Evolutionary conservation across 2,113 vertebrate genomes (phyloP).

Genomic region (Macroglossus sobrinus): DNA sequence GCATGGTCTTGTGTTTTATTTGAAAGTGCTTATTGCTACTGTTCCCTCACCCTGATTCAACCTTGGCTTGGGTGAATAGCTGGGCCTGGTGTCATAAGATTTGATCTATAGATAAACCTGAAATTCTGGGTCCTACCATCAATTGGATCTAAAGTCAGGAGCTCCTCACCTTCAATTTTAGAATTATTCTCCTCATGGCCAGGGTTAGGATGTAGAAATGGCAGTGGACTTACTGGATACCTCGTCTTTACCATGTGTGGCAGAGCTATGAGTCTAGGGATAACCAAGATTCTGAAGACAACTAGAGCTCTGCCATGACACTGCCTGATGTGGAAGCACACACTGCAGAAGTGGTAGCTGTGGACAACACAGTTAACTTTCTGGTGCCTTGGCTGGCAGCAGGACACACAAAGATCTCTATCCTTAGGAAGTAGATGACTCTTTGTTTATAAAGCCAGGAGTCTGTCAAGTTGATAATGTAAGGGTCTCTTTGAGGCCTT

Average conservation of each 20-base stretch:
- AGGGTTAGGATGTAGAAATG: background rate
- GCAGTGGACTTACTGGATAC: background rate
- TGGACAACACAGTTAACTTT: background rate
- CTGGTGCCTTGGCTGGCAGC: background rate
- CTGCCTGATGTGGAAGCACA: too few relatives aligned
- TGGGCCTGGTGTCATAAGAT: background rate
- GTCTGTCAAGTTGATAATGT: background rate
- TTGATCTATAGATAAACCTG: background rate
- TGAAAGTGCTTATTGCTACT: background rate
- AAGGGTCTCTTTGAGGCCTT: background rate
- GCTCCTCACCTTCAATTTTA: background rate
- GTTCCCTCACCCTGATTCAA: background rate
- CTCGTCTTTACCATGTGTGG: background rate
- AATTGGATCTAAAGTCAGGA: background rate
- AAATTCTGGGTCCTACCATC: background rate
- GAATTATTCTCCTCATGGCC: background rate
- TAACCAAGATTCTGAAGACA: background rate
- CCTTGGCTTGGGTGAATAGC: background rate
- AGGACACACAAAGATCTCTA: background rate
- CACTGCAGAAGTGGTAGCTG: background rate
- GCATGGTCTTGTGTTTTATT: accelerated
- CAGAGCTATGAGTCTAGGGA: background rate
- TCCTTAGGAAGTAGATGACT: background rate
- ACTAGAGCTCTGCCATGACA: background rate
- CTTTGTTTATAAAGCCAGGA: background rate